Evolutionary conservation across 2,113 vertebrate genomes (phyloP), one percentile per base, ranked within the genome.

Genomic region (Pao palembangensis): DNA sequence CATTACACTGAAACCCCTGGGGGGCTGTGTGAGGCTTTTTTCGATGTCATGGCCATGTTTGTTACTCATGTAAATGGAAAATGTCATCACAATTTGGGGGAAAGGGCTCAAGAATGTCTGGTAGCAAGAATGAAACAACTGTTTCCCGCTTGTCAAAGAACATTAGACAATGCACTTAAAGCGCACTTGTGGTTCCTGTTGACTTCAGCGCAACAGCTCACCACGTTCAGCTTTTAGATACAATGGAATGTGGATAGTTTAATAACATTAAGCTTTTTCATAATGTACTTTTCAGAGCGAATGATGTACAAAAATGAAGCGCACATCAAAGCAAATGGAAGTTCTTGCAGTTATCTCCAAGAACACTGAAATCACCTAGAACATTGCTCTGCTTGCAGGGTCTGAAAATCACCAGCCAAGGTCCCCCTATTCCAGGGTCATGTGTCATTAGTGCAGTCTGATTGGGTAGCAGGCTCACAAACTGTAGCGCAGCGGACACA

Each of bases 381-480:
- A 44, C 43, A 17, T 44, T 44, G 43, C 43, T 44, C 15, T 17
- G 16, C 13, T 15, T 44, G 13, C 16, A 17, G 14, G 14, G 16
- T 44, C 41, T 55, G 44, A 47, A 47, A 47, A 47, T 64, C 73
- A 75, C 61, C 65, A 46, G 62, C 60, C 71, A 6, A 18, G 31
- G 59, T 42, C 42, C 13, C 28, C n/a, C 38, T 3, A 11, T 78
- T 52, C 58, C 47, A 3, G 69, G 67, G 80, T 77, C 58, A 69
- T 67, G 60, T 84, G 69, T 76, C 74, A 78, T 82, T 75, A 81
- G 53, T 63, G n/a, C 49, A 8, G 72, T 55, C 79, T 85, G 79
- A 74, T 76, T 71, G 60, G 56, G 64, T 21, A 55, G 64, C 62
- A 60, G 66, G 55, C 64, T 73, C 34, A 16, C 13, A 53, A 51